A percentile compares a stretch with the other conserved stretches of the same genome.
These are phyloP conservation scores for Zaprionus tsacasi DNA, from an alignment of 1,140 invertebrate species.

Conservation along the genomic window DNA sequence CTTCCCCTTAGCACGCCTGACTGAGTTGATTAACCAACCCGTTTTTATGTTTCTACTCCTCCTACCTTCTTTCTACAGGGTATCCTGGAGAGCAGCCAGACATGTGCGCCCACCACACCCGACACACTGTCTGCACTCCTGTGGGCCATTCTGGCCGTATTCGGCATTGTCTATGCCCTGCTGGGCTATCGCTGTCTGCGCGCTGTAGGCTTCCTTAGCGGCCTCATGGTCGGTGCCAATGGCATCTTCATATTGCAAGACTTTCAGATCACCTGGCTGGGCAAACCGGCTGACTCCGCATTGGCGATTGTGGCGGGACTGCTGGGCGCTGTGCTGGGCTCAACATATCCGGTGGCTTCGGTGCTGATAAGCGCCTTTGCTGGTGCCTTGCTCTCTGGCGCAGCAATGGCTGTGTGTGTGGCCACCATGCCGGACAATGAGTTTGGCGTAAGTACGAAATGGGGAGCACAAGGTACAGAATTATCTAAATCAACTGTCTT, in stretches of 20 bases:
- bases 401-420: conserved; percentile 79
- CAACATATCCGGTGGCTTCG: conserved; percentile 81
- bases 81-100: conserved; percentile 75
- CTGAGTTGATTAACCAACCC: conserved; percentile 18
- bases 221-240: conserved; percentile 92
- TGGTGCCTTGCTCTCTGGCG: conserved; percentile 76
- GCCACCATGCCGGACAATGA: conserved; percentile 84
- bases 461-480: not conserved
- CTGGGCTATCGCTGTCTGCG: conserved; percentile 94
- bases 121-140: conserved; percentile 75
- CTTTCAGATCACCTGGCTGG: conserved; percentile 76
- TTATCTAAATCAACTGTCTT: not conserved
- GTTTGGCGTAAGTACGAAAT: conserved; percentile 74
- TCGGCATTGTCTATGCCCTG: conserved; percentile 87
- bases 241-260: conserved; percentile 79
- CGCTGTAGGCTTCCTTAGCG: conserved; percentile 95
- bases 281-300: conserved; percentile 80
- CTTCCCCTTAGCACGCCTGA: conserved; percentile 12
- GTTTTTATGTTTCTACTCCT: not conserved
- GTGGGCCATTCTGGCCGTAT: conserved; percentile 84
- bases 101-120: conserved; percentile 74
- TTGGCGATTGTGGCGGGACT: conserved; percentile 80
- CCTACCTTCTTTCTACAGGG: conserved; percentile 56
- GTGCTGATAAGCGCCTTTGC: conserved; percentile 81
- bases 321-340: conserved; percentile 77